Evolutionary conservation across 2,888 invertebrate species (phyloP).

Genomic region (Drosophila nr. fundita): DNA sequence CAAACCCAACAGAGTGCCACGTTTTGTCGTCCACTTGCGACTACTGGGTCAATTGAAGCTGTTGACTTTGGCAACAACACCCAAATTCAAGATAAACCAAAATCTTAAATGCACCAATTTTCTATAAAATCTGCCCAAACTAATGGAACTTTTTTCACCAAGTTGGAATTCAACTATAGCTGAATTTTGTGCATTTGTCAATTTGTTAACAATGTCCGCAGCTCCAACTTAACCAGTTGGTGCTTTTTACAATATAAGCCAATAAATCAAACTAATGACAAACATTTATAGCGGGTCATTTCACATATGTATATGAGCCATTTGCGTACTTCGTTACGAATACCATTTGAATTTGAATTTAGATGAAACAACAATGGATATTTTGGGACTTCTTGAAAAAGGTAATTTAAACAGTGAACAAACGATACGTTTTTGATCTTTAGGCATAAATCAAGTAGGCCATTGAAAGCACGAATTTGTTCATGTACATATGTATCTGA

Average conservation of each 20-base stretch:
- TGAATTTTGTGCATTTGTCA: not conserved
- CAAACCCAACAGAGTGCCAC: conserved; percentile 18
- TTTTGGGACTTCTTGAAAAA: not conserved
- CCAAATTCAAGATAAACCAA: not conserved
- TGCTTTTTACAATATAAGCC: not conserved
- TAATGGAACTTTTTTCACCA: not conserved
- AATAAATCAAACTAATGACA: not conserved
- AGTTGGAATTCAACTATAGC: not conserved
- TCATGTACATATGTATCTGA: not conserved
- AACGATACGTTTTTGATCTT: not conserved
- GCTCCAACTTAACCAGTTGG: not conserved
- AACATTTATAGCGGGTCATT: not conserved
- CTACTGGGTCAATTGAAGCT: conserved; percentile 31
- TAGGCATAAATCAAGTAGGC: not conserved
- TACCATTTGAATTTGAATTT: not conserved
- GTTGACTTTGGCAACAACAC: conserved; percentile 28
- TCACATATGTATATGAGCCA: not conserved
- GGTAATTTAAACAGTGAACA: not conserved
- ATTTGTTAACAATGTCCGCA: not conserved
- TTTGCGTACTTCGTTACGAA: not conserved
- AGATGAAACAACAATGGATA: not conserved
- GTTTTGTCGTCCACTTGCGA: conserved; percentile 23
- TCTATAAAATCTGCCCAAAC: not conserved
- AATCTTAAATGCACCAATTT: not conserved
- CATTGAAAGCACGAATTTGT: not conserved